These are phyloP conservation scores for Drosophila anceps DNA, from an alignment of 2,888 invertebrate species.

Conservation along the genomic window DNA sequence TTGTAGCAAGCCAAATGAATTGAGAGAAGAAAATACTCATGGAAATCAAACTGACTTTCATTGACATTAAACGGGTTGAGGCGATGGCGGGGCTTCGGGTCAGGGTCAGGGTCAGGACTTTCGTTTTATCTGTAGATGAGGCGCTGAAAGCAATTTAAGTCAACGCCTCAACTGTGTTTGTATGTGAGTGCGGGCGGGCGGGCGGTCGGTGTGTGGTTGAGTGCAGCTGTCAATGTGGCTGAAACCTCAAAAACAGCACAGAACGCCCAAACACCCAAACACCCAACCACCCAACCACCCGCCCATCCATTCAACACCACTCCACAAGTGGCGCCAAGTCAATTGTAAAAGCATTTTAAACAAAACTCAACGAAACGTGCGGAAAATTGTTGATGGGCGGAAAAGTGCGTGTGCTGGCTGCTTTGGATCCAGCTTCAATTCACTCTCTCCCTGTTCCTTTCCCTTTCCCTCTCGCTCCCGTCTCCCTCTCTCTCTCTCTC, in stretches of 20 bases:
- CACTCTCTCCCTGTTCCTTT: too few species aligned
- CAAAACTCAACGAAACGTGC: slow-evolving; percentile 77
- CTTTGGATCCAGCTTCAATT: slow-evolving; percentile 2
- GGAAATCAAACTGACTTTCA: slow-evolving; percentile 69
- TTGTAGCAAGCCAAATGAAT: slow-evolving; percentile 32
- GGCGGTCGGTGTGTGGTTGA: slow-evolving; percentile 11
- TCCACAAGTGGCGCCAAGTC: slow-evolving; percentile 38
- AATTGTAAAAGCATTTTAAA: slow-evolving; percentile 68
- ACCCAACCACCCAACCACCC: neutral
- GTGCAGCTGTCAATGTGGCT: slow-evolving; percentile 37
- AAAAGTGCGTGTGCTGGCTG: slow-evolving; percentile 57
- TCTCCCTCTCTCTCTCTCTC: neutral
- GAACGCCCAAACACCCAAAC: neutral
- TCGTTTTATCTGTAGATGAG: slow-evolving; percentile 3
- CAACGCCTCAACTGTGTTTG: slow-evolving; percentile 16
- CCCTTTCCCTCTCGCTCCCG: too few species aligned
- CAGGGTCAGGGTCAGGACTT: slow-evolving; percentile 24
- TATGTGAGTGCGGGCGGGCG: too few species aligned
- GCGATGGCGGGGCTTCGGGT: neutral
- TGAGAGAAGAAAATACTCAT: slow-evolving; percentile 47
- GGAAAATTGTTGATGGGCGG: slow-evolving; percentile 66
- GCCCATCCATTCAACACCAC: neutral
- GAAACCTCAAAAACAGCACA: slow-evolving; percentile 5
- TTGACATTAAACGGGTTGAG: slow-evolving; percentile 43
- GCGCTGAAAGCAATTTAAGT: slow-evolving; percentile 41